These are phyloP conservation scores for Anthopleura xanthogrammica DNA, from an alignment of 92 coral and sea anemone genomes.

Conservation along the genomic window DNA sequence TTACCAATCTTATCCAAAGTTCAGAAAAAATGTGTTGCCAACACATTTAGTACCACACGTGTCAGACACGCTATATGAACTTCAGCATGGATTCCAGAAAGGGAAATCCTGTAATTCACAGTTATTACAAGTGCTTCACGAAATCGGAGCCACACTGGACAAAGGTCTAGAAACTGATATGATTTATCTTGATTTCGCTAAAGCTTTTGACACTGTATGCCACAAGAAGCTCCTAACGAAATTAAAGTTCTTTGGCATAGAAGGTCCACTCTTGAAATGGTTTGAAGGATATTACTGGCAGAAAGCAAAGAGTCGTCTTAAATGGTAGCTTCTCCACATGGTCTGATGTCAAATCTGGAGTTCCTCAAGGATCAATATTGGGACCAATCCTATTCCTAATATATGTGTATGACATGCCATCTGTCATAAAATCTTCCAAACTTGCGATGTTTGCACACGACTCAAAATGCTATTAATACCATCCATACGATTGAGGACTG, in stretches of 20 bases:
- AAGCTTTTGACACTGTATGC: conserved; percentile 31
- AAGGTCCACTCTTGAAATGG: conserved; percentile 19
- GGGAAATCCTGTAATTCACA: conserved; percentile 39
- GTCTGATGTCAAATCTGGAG: conserved; percentile 40
- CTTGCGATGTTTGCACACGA: conserved; percentile 48
- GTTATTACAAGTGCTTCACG: conserved; percentile 39
- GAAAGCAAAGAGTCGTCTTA: conserved; percentile 30
- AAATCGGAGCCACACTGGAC: conserved; percentile 27
- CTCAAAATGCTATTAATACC: conserved; percentile 34
- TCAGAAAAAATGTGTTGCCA: conserved; percentile 43
- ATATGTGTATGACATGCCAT: conserved; percentile 45
- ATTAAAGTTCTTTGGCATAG: conserved; percentile 10
- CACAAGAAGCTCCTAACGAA: conserved; percentile 17
- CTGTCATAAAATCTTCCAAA: conserved; percentile 10
- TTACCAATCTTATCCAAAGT: conserved; percentile 46
- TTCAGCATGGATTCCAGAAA: conserved; percentile 24
- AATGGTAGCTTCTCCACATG: conserved; percentile 28
- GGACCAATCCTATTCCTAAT: conserved; percentile 12
- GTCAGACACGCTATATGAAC: conserved; percentile 1
- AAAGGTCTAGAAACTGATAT: conserved; percentile 38
- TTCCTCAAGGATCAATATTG: conserved; percentile 31
- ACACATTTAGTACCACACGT: conserved; percentile 26
- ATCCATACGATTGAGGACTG: conserved; percentile 25
- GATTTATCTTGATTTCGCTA: conserved; percentile 22
- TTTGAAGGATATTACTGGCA: conserved; percentile 31